A percentile compares a stretch with the other conserved stretches of the same genome.
phyloP scores from a whole-genome alignment of 2,888 invertebrate genomes.

The Byasa hedistus region DNA sequence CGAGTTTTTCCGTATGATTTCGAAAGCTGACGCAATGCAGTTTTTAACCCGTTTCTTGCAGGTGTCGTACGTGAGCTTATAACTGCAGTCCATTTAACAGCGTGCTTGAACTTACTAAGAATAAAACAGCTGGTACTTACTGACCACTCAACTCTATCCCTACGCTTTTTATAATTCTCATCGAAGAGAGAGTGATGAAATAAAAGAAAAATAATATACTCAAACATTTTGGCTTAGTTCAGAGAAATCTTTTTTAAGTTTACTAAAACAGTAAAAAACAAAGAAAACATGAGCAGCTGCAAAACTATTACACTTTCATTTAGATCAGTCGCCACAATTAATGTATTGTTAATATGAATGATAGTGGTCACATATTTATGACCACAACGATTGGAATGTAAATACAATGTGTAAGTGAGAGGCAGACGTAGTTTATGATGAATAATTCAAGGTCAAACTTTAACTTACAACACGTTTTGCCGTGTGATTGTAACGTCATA shows the following conservation, averaged over 20 bases:
- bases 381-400: neutral
- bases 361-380: neutral
- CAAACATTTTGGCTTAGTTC: no score
- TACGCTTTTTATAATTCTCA: neutral
- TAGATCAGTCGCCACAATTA: no score
- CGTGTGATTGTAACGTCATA: slow-evolving; percentile 6
- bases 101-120: slow-evolving; percentile 19
- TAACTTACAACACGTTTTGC: neutral
- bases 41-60: slow-evolving; percentile 53
- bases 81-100: slow-evolving; percentile 19
- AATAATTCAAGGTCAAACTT: slow-evolving; percentile 5
- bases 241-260: no score
- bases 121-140: slow-evolving; percentile 10
- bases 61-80: slow-evolving; percentile 36
- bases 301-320: neutral
- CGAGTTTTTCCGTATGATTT: slow-evolving; percentile 48
- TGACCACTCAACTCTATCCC: neutral
- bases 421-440: neutral
- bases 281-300: no score
- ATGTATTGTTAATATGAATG: neutral
- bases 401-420: neutral
- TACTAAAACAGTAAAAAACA: no score
- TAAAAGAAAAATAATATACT: no score
- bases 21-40: slow-evolving; percentile 60
- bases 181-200: neutral